These are phyloP conservation scores for Amorpha juglandis DNA, from an alignment of 2,888 invertebrate species.

Conservation along the genomic window DNA sequence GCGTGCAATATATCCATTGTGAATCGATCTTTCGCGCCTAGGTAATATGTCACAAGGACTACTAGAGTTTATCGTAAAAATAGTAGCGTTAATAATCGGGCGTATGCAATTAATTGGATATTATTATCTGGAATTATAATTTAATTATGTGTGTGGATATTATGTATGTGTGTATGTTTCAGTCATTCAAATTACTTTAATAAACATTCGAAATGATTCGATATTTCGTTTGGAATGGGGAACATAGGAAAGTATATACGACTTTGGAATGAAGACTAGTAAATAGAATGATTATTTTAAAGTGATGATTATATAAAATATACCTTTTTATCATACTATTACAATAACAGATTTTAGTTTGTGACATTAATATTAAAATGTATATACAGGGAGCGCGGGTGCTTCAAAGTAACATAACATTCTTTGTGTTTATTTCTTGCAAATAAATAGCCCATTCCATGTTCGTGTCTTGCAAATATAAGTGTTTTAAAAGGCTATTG, in stretches of 20 bases:
- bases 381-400: not conserved
- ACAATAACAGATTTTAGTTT: too few species aligned
- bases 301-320: too few species aligned
- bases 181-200: not conserved
- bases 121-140: constrained; percentile 11
- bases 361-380: not conserved
- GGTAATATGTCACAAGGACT: constrained; percentile 27
- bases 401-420: not conserved
- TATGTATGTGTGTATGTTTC: not conserved
- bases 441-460: not conserved
- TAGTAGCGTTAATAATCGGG: constrained; percentile 21
- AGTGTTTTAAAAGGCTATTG: not conserved
- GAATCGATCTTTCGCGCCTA: constrained; percentile 28
- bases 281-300: too few species aligned
- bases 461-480: not conserved
- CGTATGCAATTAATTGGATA: constrained; percentile 19
- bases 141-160: not conserved
- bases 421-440: not conserved
- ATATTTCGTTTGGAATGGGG: too few species aligned
- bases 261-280: too few species aligned
- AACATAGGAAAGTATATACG: too few species aligned
- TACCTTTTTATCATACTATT: too few species aligned
- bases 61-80: constrained; percentile 9
- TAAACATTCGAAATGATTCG: too few species aligned
- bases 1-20: constrained; percentile 11